phyloP scores from a whole-genome alignment of 2,797 vertebrate genomes.

The Lepilemur septentrionalis region DNA sequence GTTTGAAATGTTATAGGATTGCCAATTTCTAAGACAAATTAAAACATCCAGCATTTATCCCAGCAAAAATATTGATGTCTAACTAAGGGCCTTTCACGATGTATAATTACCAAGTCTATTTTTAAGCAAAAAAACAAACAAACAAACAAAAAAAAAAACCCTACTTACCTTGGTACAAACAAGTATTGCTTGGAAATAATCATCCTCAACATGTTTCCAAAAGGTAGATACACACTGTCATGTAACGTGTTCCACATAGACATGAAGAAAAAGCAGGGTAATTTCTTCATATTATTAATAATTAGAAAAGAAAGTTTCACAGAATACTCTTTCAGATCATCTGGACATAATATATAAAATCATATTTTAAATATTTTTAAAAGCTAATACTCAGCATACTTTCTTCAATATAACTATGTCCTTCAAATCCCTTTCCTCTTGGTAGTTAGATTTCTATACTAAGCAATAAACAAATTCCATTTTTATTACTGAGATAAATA shows the following conservation, averaged over 20 bases:
- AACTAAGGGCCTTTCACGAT: neutral
- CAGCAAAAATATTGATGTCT: slow-evolving; percentile 47
- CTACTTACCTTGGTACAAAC: neutral
- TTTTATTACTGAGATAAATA: neutral
- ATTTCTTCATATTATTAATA: neutral
- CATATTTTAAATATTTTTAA: neutral
- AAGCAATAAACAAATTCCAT: neutral
- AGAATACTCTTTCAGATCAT: neutral
- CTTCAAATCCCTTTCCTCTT: neutral
- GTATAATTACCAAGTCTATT: slow-evolving; percentile 36
- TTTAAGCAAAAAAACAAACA: neutral
- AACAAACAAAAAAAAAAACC: no score
- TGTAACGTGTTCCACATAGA: neutral
- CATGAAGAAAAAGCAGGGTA: neutral
- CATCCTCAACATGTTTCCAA: neutral
- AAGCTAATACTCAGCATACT: neutral
- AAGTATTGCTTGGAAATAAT: slow-evolving; percentile 38
- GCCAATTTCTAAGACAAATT: slow-evolving; percentile 42
- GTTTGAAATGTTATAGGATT: slow-evolving; percentile 34
- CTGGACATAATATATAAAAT: neutral
- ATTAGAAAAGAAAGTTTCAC: neutral
- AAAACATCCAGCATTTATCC: neutral
- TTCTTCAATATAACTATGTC: neutral
- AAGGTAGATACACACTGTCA: neutral
- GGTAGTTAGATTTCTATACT: neutral